Evolutionary conservation across 2,797 vertebrate species (phyloP).

Genomic region (Calcarius lapponicus): DNA sequence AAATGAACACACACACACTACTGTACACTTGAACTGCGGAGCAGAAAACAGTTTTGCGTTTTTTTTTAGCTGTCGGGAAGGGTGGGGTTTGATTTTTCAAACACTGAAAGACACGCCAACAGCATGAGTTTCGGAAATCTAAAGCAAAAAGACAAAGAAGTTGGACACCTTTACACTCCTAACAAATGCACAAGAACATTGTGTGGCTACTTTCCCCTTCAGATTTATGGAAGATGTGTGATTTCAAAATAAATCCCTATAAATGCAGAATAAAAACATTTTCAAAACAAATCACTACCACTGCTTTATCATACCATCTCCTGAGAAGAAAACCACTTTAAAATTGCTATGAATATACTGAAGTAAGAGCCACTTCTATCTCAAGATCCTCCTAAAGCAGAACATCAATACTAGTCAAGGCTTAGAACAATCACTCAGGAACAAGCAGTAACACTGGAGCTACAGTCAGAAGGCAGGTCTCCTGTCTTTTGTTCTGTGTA

Average conservation of each 20-base stretch:
- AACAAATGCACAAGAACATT: background rate
- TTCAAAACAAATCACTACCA: background rate
- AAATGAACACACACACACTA: background rate
- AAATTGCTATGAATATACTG: background rate
- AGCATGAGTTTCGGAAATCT: background rate
- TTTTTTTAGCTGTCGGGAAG: background rate
- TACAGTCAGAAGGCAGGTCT: background rate
- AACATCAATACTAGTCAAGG: background rate
- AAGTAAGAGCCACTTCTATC: background rate
- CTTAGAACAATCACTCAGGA: background rate
- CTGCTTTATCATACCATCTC: background rate
- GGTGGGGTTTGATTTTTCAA: conserved; percentile 12
- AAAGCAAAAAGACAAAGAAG: background rate
- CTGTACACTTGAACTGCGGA: background rate
- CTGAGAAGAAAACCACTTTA: background rate
- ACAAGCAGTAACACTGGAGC: background rate
- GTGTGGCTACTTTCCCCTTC: background rate
- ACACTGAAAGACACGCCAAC: background rate
- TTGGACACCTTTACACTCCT: background rate
- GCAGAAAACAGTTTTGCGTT: background rate
- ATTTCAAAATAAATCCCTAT: background rate
- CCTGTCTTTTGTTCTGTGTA: background rate
- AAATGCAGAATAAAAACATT: background rate
- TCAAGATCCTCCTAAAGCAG: background rate
- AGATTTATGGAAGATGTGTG: background rate